Evolutionary conservation across 2,888 invertebrate species (phyloP), one percentile per base, ranked within the genome.

Genomic region (Scaptomyza tumidula): DNA sequence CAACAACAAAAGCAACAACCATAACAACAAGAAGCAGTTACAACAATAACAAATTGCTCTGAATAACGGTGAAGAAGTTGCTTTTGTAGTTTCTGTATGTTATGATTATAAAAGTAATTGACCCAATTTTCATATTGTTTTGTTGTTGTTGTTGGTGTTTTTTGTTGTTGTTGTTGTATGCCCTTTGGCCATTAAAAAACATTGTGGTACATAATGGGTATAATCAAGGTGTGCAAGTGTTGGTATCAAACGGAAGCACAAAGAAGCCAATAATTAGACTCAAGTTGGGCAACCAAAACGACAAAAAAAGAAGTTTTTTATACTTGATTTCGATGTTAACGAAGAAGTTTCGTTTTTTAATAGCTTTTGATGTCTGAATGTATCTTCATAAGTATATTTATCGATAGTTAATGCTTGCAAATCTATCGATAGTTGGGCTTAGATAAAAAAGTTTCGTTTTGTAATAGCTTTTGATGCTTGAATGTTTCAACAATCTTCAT

Each of bases 91-190:
- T 3, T 1, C 10, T 9, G 7, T 39, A 7, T 82, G 80, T 79
- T 82, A 72, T 86, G 82, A 86, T 82, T 82, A 79, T 76, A 76
- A 62, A 65, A 73, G 80, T 82, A 82, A 86, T 82, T 82, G 83
- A 82, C 82, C 82, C 75, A 86, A 80, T 82, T 82, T 73, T 53
- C 45, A 52, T 33, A 62, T 48, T 16, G 24, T 43, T 16, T 19
- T 31, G 5, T 19, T 46, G 9, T 35, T 24, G 9, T 50, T 29
- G 27, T 29, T 6, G 5, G 6, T 29, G 2, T 2, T 29, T 29
- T 1, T 29, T 31, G 29, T 5, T 29, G 29, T 31, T 33, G n/a
- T 31, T 56, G 11, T 31, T 24, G 13, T 13, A 56, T 65, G 49
- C 65, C 59, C 65, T 59, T 58, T 31, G 41, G n/a, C 44, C 24